These are phyloP conservation scores for Neuroterus valhalla DNA, from an alignment of 1,140 invertebrate genomes.

Conservation along the genomic window DNA sequence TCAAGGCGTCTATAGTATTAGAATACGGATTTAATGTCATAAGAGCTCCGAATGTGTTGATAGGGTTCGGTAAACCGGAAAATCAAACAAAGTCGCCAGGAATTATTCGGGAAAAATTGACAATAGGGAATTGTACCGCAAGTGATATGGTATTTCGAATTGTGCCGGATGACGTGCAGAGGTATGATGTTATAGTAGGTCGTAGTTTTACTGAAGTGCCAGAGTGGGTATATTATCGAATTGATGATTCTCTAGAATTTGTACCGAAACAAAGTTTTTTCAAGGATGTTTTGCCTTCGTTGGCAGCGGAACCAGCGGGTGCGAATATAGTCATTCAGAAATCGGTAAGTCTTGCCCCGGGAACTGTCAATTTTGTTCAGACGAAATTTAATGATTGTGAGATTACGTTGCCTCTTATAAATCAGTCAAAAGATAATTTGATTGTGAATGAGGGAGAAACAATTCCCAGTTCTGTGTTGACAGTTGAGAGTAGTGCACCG, in stretches of 20 bases:
- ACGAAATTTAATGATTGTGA: too few species aligned
- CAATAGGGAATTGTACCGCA: slow-evolving; percentile 16
- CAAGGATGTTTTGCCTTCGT: too few species aligned
- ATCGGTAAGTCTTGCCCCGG: too few species aligned
- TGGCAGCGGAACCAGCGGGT: too few species aligned
- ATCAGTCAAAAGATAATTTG: too few species aligned
- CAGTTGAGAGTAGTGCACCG: too few species aligned
- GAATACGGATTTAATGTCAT: slow-evolving; percentile 26
- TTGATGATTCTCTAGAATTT: neutral
- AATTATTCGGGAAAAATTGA: slow-evolving; percentile 25
- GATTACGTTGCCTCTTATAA: too few species aligned
- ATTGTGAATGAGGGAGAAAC: too few species aligned
- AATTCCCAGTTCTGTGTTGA: too few species aligned
- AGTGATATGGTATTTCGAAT: slow-evolving; percentile 22
- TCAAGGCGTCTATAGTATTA: slow-evolving; percentile 40
- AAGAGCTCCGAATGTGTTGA: slow-evolving; percentile 25
- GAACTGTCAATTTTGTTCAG: too few species aligned
- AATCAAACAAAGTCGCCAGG: slow-evolving; percentile 31
- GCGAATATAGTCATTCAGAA: too few species aligned
- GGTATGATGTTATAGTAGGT: slow-evolving; percentile 31
- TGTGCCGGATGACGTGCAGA: slow-evolving; percentile 36
- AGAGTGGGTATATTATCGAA: neutral
- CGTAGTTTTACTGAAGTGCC: slow-evolving; percentile 33
- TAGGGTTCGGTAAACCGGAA: slow-evolving; percentile 33
- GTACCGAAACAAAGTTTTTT: too few species aligned